Conservation (phyloP, 2,888 invertebrate genomes). For the Noctua fimbriata region DNA sequence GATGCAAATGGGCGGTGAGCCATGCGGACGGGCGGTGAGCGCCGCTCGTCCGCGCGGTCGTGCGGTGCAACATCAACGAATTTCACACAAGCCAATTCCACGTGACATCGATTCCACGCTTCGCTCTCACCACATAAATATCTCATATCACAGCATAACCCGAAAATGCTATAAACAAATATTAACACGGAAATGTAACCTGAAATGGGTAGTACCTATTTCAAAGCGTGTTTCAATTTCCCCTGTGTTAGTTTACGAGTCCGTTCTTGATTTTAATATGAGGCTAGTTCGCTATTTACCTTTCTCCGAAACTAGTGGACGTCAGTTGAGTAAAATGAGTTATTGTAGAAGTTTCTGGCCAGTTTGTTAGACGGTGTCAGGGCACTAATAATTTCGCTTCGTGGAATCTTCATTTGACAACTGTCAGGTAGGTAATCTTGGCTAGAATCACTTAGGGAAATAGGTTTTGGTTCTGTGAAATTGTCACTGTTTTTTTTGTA, state of each 20-base stretch:
- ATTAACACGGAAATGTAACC: constrained; percentile 26
- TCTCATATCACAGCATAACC: background rate
- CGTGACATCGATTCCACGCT: background rate
- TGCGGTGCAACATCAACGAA: background rate
- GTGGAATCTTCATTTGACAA: constrained; percentile 27
- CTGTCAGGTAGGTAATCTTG: constrained; percentile 7
- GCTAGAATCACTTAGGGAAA: constrained; percentile 7
- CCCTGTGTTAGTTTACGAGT: constrained; percentile 22
- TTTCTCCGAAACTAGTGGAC: constrained; percentile 18
- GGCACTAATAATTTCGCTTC: constrained; percentile 5
- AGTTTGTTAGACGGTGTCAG: constrained; percentile 20
- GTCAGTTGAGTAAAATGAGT: constrained; percentile 40
- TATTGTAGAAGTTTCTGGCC: constrained; percentile 20
- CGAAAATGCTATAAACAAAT: constrained; percentile 26
- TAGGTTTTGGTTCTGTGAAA: constrained; percentile 17
- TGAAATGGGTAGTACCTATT: constrained; percentile 17
- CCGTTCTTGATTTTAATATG: constrained; percentile 54
- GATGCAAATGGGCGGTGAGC: background rate
- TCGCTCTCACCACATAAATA: background rate
- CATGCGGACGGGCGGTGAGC: background rate
- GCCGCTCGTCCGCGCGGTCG: background rate
- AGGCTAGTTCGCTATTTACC: constrained; percentile 46
- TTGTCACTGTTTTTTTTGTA: background rate
- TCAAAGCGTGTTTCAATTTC: constrained; percentile 42
- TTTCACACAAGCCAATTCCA: background rate